phyloP scores from a whole-genome alignment of 2,888 invertebrate species.

The Cepaea hortensis region DNA sequence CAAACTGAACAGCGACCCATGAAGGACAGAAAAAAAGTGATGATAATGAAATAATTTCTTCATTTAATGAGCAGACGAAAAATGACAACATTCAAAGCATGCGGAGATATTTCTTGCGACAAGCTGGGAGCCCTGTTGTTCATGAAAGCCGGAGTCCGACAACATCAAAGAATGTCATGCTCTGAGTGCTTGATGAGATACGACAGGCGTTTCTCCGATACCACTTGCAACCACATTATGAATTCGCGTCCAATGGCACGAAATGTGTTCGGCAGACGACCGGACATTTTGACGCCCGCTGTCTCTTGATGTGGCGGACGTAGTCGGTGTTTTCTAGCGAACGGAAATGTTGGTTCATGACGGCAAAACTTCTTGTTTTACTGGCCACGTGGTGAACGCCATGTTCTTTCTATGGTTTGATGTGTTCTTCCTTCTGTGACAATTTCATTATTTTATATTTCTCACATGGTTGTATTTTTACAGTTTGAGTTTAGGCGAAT shows the following conservation, averaged over 20 bases:
- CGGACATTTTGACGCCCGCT: slow-evolving; percentile 22
- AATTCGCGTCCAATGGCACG: slow-evolving; percentile 13
- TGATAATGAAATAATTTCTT: background rate
- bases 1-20: background rate
- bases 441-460: too few relatives aligned
- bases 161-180: slow-evolving; percentile 35
- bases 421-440: too few relatives aligned
- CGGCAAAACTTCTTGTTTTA: too few relatives aligned
- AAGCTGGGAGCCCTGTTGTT: background rate
- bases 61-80: background rate
- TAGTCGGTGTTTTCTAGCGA: background rate
- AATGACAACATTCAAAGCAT: slow-evolving; percentile 25
- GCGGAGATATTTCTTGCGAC: slow-evolving; percentile 10
- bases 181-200: slow-evolving; percentile 23
- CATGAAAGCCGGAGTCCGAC: background rate
- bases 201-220: slow-evolving; percentile 30
- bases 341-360: background rate
- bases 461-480: too few relatives aligned
- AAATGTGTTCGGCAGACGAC: slow-evolving; percentile 6
- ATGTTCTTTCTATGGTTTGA: too few relatives aligned
- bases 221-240: slow-evolving; percentile 6
- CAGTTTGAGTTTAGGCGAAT: too few relatives aligned
- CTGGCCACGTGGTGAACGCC: too few relatives aligned
- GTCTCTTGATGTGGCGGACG: background rate
- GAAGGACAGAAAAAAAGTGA: background rate